Conservation (phyloP, 2,888 invertebrate genomes). For the Phrixothrix hirtus region DNA sequence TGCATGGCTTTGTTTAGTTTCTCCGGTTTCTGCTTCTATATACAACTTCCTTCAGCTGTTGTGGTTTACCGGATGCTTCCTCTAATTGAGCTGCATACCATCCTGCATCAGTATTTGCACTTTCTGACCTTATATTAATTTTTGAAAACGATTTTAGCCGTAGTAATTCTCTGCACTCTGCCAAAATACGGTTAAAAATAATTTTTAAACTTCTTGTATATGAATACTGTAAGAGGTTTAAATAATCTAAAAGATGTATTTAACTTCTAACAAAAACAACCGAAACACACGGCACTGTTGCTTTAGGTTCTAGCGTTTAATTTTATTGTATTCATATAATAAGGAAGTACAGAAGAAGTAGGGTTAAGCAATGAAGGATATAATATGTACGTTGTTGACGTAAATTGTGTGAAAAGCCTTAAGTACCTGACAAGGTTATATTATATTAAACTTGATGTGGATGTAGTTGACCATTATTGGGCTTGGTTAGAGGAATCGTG, state of each 20-base stretch:
- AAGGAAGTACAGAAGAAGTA: too few species aligned
- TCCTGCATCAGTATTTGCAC: slow-evolving; percentile 21
- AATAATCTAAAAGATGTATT: too few species aligned
- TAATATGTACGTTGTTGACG: not conserved
- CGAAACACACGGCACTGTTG: too few species aligned
- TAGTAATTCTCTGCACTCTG: too few species aligned
- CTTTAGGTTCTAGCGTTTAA: too few species aligned
- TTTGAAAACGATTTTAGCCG: too few species aligned
- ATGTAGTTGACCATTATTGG: slow-evolving; percentile 18
- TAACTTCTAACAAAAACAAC: too few species aligned
- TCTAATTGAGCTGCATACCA: slow-evolving; percentile 30
- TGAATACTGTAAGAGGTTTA: too few species aligned
- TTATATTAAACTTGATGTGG: slow-evolving; percentile 18
- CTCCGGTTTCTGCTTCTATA: slow-evolving; percentile 13
- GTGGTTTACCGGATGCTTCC: slow-evolving; percentile 23
- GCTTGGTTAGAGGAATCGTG: slow-evolving; percentile 15
- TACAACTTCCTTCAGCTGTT: slow-evolving; percentile 23
- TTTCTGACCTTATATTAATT: slow-evolving; percentile 10
- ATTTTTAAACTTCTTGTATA: too few species aligned
- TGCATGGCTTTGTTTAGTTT: slow-evolving; percentile 16
- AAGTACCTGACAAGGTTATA: slow-evolving; percentile 8
- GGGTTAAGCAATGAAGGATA: too few species aligned
- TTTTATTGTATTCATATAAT: too few species aligned
- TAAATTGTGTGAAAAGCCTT: not conserved
- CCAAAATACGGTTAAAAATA: too few species aligned